Percentiles rank a stretch among this genome's conserved stretches.
Evolutionary conservation across 2,888 invertebrate genomes (phyloP).

Genomic region (Sceliomorpha sp.): DNA sequence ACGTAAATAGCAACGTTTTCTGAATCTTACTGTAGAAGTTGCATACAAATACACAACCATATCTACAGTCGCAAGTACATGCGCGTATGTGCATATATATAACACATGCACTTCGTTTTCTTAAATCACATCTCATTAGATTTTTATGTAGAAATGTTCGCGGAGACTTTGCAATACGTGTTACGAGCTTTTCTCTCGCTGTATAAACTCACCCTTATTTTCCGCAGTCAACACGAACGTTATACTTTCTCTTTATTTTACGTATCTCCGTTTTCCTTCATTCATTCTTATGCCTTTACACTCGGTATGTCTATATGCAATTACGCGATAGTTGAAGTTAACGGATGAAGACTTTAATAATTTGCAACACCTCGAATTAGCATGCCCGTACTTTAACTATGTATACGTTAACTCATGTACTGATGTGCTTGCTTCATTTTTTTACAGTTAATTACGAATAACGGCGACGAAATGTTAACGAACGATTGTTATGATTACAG

Average conservation of each 20-base stretch:
- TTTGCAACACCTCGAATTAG: no score
- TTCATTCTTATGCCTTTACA: conserved; percentile 55
- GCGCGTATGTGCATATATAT: conserved; percentile 11
- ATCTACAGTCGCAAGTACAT: not conserved
- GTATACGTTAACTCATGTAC: no score
- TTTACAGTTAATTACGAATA: no score
- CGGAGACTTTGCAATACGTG: conserved; percentile 39
- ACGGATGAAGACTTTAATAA: no score
- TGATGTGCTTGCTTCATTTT: no score
- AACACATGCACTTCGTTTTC: conserved; percentile 54
- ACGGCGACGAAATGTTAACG: conserved; percentile 35
- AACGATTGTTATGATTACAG: conserved; percentile 83
- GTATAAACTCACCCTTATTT: conserved; percentile 58
- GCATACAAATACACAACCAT: no score
- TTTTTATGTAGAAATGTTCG: conserved; percentile 54
- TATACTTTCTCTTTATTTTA: conserved; percentile 39
- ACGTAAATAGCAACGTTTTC: conserved; percentile 70
- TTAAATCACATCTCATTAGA: conserved; percentile 63
- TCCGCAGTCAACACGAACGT: conserved; percentile 3
- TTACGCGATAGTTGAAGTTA: no score
- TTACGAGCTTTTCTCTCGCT: conserved; percentile 52
- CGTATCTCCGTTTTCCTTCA: conserved; percentile 30
- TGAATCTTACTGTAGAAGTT: conserved; percentile 50
- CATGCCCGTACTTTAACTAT: no score
- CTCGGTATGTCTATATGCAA: no score